Percentiles rank a stretch among this genome's conserved stretches.
phyloP scores from a whole-genome alignment of 2,888 invertebrate species.

The Hypolimnas misippus region DNA sequence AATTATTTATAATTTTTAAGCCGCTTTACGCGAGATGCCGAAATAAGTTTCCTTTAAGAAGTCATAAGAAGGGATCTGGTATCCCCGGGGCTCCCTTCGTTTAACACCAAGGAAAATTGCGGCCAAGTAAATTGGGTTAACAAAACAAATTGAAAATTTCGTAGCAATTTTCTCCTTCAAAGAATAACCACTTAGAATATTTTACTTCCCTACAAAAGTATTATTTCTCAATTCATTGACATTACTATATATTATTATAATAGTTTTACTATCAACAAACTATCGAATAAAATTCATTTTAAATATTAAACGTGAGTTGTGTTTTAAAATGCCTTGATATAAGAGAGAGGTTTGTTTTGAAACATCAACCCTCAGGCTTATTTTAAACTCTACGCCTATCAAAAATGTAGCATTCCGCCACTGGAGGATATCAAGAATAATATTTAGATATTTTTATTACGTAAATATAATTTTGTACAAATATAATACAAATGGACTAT shows the following conservation, averaged over 20 bases:
- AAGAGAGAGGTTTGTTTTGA: too few relatives aligned
- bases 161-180: conserved; percentile 74
- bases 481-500: too few relatives aligned
- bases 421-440: too few relatives aligned
- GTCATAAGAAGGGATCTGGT: conserved; percentile 48
- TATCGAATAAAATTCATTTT: too few relatives aligned
- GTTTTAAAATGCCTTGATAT: too few relatives aligned
- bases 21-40: conserved; percentile 23
- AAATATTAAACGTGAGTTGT: too few relatives aligned
- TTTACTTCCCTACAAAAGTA: conserved; percentile 34
- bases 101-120: conserved; percentile 69
- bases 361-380: too few relatives aligned
- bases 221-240: conserved; percentile 12
- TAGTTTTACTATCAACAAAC: background rate
- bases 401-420: too few relatives aligned
- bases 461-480: too few relatives aligned
- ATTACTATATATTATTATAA: background rate
- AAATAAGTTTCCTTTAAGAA: conserved; percentile 36
- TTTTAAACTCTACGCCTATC: too few relatives aligned
- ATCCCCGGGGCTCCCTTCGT: conserved; percentile 58
- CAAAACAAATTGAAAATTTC: conserved; percentile 77
- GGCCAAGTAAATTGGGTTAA: conserved; percentile 72
- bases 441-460: too few relatives aligned
- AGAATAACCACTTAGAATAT: conserved; percentile 59
- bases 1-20: conserved; percentile 35